These are phyloP conservation scores for Drosophila malerkotliana DNA, from an alignment of 1,140 invertebrate genomes.

Conservation along the genomic window DNA sequence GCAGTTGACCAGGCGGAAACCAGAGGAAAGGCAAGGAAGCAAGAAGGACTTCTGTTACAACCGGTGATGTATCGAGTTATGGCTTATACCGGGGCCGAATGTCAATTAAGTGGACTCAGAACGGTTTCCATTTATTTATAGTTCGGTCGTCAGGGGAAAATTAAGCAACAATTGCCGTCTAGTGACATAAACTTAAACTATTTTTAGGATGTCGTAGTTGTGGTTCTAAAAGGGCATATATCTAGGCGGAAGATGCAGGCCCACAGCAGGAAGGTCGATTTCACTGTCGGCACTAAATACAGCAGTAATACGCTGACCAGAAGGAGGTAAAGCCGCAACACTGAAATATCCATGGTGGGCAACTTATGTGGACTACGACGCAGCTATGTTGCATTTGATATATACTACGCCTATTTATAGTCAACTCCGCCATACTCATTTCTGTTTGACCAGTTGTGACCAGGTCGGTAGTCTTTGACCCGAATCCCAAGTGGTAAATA, in stretches of 20 bases:
- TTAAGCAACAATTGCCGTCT: background rate
- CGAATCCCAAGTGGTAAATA: slow-evolving; percentile 14
- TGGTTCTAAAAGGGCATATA: slow-evolving; percentile 62
- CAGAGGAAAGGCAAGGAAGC: background rate
- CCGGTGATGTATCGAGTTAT: slow-evolving; percentile 26
- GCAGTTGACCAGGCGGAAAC: slow-evolving; percentile 22
- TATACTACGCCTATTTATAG: background rate
- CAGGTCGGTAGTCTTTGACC: slow-evolving; percentile 22
- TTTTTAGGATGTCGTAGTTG: slow-evolving; percentile 10
- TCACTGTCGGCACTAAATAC: slow-evolving; percentile 35
- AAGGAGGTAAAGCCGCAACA: slow-evolving; percentile 37
- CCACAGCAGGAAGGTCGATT: slow-evolving; percentile 56
- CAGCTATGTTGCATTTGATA: background rate
- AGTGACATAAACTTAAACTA: background rate
- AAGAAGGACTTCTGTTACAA: background rate
- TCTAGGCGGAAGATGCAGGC: slow-evolving; percentile 55
- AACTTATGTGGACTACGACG: background rate
- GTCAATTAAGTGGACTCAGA: slow-evolving; percentile 17
- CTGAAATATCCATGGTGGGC: slow-evolving; percentile 31
- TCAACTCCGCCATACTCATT: no score
- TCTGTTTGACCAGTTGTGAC: background rate
- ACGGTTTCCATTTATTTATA: slow-evolving; percentile 35
- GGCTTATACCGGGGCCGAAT: slow-evolving; percentile 18
- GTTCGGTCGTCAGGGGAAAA: slow-evolving; percentile 2
- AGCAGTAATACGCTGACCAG: slow-evolving; percentile 47